Percentiles rank a stretch among this genome's conserved stretches.
Conservation (phyloP, 2,888 invertebrate genomes). For the Dynastes maya region DNA sequence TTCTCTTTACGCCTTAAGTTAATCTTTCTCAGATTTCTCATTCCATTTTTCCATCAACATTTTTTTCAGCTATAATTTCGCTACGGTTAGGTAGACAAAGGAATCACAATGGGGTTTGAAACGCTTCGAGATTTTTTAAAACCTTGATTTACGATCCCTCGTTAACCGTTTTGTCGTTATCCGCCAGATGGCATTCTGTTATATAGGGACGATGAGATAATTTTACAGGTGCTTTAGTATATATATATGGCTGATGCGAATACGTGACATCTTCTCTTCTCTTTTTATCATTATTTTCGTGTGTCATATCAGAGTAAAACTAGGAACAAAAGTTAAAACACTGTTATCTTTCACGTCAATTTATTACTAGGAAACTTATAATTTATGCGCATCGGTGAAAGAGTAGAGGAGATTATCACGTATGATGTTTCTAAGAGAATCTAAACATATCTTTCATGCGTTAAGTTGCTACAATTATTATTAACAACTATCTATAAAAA, state of each 20-base stretch:
- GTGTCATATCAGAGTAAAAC: not conserved
- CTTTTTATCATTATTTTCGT: constrained; percentile 1
- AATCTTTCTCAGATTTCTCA: not conserved
- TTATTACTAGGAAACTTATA: not conserved
- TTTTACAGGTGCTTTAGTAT: constrained; percentile 25
- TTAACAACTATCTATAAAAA: too few species aligned
- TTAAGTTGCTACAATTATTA: too few species aligned
- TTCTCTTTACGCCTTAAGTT: constrained; percentile 10
- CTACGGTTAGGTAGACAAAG: not conserved
- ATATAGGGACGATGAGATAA: constrained; percentile 12
- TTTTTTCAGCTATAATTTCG: constrained; percentile 7
- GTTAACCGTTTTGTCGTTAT: constrained; percentile 25
- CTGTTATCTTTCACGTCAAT: not conserved
- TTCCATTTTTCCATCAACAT: not conserved
- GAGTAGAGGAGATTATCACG: too few species aligned
- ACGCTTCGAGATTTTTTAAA: constrained; percentile 31
- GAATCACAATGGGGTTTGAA: not conserved
- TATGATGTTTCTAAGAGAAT: too few species aligned
- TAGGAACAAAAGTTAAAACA: not conserved
- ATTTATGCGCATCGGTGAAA: too few species aligned
- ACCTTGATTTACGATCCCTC: constrained; percentile 25
- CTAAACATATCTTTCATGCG: too few species aligned
- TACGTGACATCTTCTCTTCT: constrained; percentile 2
- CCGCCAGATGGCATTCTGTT: constrained; percentile 10
- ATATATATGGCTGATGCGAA: not conserved